Base-by-base conservation (phyloP, 1,140 invertebrate genomes). In the Diorhabda sublineata region DNA sequence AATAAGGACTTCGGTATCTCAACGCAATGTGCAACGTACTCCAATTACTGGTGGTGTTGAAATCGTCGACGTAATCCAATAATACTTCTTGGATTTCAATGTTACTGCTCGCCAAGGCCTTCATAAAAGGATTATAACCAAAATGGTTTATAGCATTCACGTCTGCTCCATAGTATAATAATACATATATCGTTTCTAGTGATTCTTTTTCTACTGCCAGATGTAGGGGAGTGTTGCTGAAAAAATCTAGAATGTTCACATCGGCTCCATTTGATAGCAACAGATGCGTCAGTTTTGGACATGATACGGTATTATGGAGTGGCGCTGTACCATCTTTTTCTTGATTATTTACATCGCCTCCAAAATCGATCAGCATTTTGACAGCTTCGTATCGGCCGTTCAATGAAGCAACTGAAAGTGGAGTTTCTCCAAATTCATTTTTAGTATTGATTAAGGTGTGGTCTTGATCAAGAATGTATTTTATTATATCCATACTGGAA, bases 401-500 rank as follows among this genome's bases (percentile, higher is more conserved):
- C 42, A 3, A 7, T 26, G 59, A 4, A 6, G 59, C 59, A 6
- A 60, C 3, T 9, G 4, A 26, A 60, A 60, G 59, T 41, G 59
- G 59, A 3, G 59, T 60, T 60, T 42, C 42, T 6, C 7, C 59
- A 2, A 41, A 6, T 26, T 9, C 8, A 41, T 42, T 41, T 7
- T 26, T 60, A 26, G 26, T 7, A 41, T 60, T 7, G 11, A 60
- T 41, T 11, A 4, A 3, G 8, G 42, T 41, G 41, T 41, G 3
- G 8, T 60, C 59, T 42, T 4, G 3, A 4, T 9, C 7, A 7
- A 60, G 59, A 26, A 60, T 8, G 3, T 60, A 42, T 3, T 42
- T 42, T 42, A 60, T 26, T 26, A 60, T 60, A 26, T 60, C 59
- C 5, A 60, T 3, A 60, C 59, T 60, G 41, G 41, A n/a, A 60